These are phyloP conservation scores for Thereva nobilitata DNA, from an alignment of 2,888 invertebrate genomes.

Conservation along the genomic window DNA sequence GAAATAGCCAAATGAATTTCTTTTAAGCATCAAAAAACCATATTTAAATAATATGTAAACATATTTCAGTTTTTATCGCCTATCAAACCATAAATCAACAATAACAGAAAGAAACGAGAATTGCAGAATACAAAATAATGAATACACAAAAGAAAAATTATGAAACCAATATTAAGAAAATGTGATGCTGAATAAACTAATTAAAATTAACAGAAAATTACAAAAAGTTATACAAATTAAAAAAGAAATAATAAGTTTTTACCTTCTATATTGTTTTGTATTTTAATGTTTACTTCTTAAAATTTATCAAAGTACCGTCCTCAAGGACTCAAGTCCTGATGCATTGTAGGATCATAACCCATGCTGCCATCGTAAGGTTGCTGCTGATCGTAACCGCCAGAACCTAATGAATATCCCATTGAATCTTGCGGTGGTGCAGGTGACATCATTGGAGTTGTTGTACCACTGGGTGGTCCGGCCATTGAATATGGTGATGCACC, in stretches of 20 bases:
- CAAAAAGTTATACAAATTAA: slow-evolving; percentile 11
- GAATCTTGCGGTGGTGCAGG: slow-evolving; percentile 91
- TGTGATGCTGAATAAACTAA: too few relatives aligned
- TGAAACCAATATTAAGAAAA: slow-evolving; percentile 6
- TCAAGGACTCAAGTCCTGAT: slow-evolving; percentile 79
- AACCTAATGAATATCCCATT: slow-evolving; percentile 91
- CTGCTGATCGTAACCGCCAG: slow-evolving; percentile 88
- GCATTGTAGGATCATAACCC: slow-evolving; percentile 86
- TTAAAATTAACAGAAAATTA: neutral
- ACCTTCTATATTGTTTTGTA: neutral
- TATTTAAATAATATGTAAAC: too few relatives aligned
- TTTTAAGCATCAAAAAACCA: too few relatives aligned
- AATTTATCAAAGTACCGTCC: slow-evolving; percentile 50
- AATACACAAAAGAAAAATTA: slow-evolving; percentile 23
- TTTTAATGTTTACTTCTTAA: slow-evolving; percentile 36
- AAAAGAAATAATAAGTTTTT: slow-evolving; percentile 10
- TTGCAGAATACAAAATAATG: neutral
- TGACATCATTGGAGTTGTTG: slow-evolving; percentile 93
- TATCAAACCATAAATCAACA: too few relatives aligned
- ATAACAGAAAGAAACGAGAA: too few relatives aligned
- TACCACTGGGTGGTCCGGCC: slow-evolving; percentile 86
- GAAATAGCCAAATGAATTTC: too few relatives aligned
- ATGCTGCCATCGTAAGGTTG: slow-evolving; percentile 87
- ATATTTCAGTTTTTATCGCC: too few relatives aligned
- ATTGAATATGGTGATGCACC: slow-evolving; percentile 88